A percentile compares a stretch with the other conserved stretches of the same genome.
Evolutionary conservation across 1,140 invertebrate species (phyloP).

Genomic region (Leptoteleia sp.): DNA sequence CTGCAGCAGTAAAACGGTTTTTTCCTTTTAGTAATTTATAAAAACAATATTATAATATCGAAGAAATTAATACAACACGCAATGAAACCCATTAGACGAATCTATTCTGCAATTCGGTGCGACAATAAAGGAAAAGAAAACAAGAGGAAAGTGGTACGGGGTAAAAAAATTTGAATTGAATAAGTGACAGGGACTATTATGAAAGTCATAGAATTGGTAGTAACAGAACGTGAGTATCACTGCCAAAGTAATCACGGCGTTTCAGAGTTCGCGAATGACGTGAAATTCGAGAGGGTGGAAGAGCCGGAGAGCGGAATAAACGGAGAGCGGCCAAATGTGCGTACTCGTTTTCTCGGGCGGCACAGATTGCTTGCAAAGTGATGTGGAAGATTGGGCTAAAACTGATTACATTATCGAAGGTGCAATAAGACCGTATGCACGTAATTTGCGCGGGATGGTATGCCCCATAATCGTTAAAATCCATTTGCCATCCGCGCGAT

Average conservation of each 20-base stretch:
- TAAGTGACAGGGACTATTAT: no score
- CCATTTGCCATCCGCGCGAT: conserved; percentile 59
- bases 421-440: conserved; percentile 62
- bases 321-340: conserved; percentile 50
- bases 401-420: conserved; percentile 73
- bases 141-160: no score
- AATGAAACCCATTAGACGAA: no score
- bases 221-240: conserved; percentile 16
- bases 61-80: no score
- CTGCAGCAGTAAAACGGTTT: no score
- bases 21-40: no score
- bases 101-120: no score
- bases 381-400: conserved; percentile 66
- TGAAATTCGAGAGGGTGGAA: conserved; percentile 44
- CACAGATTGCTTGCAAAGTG: conserved; percentile 63
- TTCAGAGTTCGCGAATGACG: conserved; percentile 47
- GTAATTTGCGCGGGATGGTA: conserved; percentile 62
- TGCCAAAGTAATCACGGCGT: conserved; percentile 40
- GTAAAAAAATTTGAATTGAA: no score
- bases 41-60: no score
- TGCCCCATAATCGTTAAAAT: conserved; percentile 68
- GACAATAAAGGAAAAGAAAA: no score
- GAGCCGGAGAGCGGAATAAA: conserved; percentile 40
- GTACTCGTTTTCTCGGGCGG: conserved; percentile 54
- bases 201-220: no score